Base-by-base conservation (phyloP, 1,140 invertebrate species). In the Linepithema humile region DNA sequence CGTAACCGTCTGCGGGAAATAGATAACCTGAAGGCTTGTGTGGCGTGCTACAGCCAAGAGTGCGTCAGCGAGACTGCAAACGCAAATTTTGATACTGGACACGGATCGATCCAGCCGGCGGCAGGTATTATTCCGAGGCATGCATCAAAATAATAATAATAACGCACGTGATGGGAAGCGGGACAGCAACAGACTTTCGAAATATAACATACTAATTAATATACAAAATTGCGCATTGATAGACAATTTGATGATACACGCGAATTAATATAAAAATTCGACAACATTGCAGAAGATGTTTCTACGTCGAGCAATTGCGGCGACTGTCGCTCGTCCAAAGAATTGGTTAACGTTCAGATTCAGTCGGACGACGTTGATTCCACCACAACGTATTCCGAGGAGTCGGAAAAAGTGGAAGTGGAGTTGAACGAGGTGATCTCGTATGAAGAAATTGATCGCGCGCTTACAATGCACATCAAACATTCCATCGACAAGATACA, bases 401-500 rank as follows among this genome's bases (percentile, higher is more conserved):
- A 35, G 1, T 77, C 43, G 32, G 20, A 23, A 10, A 64, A 75
- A 17, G 0, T 64, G 12, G n/a, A 50, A 17, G 0, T 64, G 12
- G n/a, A 50, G 10, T 55, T 69, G 48, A 78, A 69, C 23, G 45
- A 78, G 53, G 10, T 69, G 29, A 78, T 78, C 17, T 83, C 55
- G 23, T 48, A 45, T 5, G 69, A 90, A 15, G 59, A 84, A 45
- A 87, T 90, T n/a, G 86, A 90, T 75, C 48, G 45, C 20, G 85
- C 70, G 0, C 50, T 90, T 17, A 70, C 84, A 43, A 85, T 9
- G 20, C 65, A 89, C 12, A 43, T 90, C 2, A 85, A 43, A 69
- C 75, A 53, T 38, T 90, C 80, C 17, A 90, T 90, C 53, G 17
- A 73, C 15, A 87, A 69, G 72, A 83, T 88, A 23, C 26, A 84